phyloP scores from a whole-genome alignment of 1,140 invertebrate species.

The Rhagoletis zephyria region DNA sequence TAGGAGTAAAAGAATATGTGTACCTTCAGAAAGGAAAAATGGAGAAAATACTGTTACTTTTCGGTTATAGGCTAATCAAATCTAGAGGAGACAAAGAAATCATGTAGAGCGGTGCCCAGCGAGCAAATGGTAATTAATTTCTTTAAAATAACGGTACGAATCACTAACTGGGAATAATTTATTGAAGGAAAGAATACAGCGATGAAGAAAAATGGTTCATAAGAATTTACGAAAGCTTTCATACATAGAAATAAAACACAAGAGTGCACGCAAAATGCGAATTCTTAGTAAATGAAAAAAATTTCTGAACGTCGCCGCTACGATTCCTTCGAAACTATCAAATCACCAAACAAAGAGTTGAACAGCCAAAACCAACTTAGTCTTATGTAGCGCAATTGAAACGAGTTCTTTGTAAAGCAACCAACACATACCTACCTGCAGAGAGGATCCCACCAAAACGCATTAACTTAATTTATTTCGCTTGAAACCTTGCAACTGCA shows the following conservation, averaged over 20 bases:
- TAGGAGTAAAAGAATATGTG: neutral
- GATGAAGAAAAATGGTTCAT: too few relatives aligned
- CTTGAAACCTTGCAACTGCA: constrained; percentile 15
- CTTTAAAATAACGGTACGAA: too few relatives aligned
- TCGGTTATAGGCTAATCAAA: too few relatives aligned
- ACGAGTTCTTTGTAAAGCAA: neutral
- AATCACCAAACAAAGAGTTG: neutral
- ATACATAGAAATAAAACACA: too few relatives aligned
- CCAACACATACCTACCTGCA: neutral
- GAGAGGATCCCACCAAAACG: neutral
- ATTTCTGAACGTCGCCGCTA: neutral
- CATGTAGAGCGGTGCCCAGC: too few relatives aligned
- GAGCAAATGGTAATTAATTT: too few relatives aligned
- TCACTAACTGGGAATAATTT: too few relatives aligned
- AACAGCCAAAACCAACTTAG: neutral
- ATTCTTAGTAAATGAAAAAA: too few relatives aligned
- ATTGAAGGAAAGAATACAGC: too few relatives aligned
- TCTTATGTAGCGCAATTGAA: neutral
- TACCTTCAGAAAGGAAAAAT: neutral
- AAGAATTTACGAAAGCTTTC: too few relatives aligned
- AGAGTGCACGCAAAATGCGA: too few relatives aligned
- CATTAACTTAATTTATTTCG: constrained; percentile 28
- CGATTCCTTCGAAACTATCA: neutral
- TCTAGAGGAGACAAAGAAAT: too few relatives aligned
- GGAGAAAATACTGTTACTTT: neutral